Evolutionary conservation across 2,888 invertebrate genomes (phyloP).

Genomic region (Mesochorus sp.): DNA sequence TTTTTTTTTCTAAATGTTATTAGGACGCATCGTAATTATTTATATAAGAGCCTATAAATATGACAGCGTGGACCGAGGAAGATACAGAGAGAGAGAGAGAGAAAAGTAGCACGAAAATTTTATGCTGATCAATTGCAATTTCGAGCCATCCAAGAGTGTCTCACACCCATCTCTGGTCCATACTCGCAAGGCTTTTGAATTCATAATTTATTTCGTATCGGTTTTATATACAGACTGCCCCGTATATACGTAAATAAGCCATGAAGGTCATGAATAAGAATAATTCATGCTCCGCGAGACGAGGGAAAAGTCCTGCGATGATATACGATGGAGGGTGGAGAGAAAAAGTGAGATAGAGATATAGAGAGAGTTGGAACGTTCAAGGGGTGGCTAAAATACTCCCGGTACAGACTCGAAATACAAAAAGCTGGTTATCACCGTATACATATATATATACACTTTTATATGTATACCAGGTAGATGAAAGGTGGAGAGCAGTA

Average conservation of each 20-base stretch:
- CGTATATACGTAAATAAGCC: no score
- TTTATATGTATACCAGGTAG: not conserved
- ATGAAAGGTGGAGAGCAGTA: not conserved
- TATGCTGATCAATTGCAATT: not conserved
- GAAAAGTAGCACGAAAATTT: not conserved
- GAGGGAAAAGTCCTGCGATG: constrained; percentile 12
- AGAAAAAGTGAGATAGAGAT: no score
- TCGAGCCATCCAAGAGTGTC: no score
- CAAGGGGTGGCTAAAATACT: constrained; percentile 10
- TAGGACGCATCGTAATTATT: no score
- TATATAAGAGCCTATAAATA: no score
- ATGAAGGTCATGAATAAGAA: constrained; percentile 43
- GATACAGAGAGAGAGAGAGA: not conserved
- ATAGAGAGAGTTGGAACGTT: no score
- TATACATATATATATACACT: not conserved
- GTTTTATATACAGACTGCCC: not conserved
- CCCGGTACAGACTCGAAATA: constrained; percentile 23
- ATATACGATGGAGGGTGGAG: not conserved
- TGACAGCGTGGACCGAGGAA: no score
- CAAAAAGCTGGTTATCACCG: constrained; percentile 3
- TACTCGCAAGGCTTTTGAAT: no score
- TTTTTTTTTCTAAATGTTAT: no score
- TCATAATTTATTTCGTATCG: constrained; percentile 49
- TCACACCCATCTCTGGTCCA: no score
- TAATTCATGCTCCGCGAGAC: constrained; percentile 38